Conservation (phyloP, 2,888 invertebrate species). For the Elysia crispata region DNA sequence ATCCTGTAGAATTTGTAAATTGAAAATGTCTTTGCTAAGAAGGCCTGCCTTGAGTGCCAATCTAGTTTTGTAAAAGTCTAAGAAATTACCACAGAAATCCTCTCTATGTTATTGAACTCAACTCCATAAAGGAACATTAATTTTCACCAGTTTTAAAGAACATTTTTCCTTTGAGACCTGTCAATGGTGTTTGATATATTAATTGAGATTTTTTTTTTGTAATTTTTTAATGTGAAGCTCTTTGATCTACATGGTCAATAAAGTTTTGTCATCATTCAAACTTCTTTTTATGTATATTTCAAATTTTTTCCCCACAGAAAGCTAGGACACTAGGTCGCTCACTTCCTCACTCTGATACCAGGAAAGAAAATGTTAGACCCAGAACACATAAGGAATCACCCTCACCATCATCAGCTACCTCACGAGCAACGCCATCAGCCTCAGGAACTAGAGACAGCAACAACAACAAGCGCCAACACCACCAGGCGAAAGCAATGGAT, state of each 20-base stretch:
- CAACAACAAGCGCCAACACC: background rate
- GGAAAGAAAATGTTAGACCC: conserved; percentile 52
- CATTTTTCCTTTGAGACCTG: too few species aligned
- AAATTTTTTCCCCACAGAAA: conserved; percentile 43
- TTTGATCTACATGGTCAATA: background rate
- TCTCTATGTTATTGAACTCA: too few species aligned
- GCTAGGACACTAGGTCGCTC: conserved; percentile 51
- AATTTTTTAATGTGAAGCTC: too few species aligned
- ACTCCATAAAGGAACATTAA: too few species aligned
- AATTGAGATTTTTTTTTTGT: too few species aligned
- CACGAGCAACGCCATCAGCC: conserved; percentile 25
- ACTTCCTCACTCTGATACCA: conserved; percentile 45
- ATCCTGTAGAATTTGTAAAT: too few species aligned
- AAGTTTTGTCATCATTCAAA: background rate
- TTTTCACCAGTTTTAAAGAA: too few species aligned
- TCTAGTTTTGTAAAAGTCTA: too few species aligned
- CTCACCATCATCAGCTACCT: conserved; percentile 24
- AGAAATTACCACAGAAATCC: too few species aligned
- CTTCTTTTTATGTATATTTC: background rate
- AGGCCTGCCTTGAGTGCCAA: too few species aligned
- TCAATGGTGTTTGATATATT: too few species aligned
- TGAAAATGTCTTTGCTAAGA: too few species aligned
- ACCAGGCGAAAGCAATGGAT: background rate
- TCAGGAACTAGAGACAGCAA: background rate
- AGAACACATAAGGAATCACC: conserved; percentile 46